Base-by-base conservation (phyloP, 2,888 invertebrate genomes). In the Panopea generosa region DNA sequence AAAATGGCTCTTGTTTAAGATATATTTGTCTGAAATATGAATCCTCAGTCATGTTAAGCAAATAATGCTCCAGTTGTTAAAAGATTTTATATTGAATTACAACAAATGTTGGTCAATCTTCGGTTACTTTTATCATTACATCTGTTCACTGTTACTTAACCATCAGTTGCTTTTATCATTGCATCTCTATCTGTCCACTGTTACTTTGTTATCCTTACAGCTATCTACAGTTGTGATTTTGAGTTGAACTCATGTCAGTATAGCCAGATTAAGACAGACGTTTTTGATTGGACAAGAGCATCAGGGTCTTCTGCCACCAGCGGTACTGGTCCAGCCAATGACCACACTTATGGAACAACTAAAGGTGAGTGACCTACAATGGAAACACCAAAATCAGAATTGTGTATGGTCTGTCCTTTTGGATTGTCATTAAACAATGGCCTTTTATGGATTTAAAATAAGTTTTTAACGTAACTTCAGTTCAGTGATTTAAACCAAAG, bases 291-390 rank as follows among this genome's bases (percentile, higher is more conserved):
- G 91, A 83, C 71, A 24, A 69, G 83, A 59, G 56, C 75, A 4
- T 59, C 57, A 20, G 88, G 87, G 7, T n/a, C 56, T 4, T 87
- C 89, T 24, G 3, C 33, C 6, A 79, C 85, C 50, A 4, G 22
- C 3, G 70, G 69, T n/a, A 88, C 89, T 16, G 90, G 90, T 1
- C 90, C 90, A 0, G 49, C 65, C 1, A 84, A 71, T 75, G 91
- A 91, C 66, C 91, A 91, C 74, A 90, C 90, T 7, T 89, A 90
- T 50, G 89, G 90, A 47, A 90, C 90, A 4, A 27, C 56, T 6
- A 66, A 74, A 71, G 91, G 91, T 90, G 65, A 49, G 40, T 45
- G 18, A 27, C 16, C 14, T 11, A n/a, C n/a, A n/a, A n/a, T 47
- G 6, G 6, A 47, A 47, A 20, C 3, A 20, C 7, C 16, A 20